A percentile compares a stretch with the other conserved stretches of the same genome.
Conservation (phyloP, 2,113 vertebrate species). For the Tympanuchus pallidicinctus region DNA sequence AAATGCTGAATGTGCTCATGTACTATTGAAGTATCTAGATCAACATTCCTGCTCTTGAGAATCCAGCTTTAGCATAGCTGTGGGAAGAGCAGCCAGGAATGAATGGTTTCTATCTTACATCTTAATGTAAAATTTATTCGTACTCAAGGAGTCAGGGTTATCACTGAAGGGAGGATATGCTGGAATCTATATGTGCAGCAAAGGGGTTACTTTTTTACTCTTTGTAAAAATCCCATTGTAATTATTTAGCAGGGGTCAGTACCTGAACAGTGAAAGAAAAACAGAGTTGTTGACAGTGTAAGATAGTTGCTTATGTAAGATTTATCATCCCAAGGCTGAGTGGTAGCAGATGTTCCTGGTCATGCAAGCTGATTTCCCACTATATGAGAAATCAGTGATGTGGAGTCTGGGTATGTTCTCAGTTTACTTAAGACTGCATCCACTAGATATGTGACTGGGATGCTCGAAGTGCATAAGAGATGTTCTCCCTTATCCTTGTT, state of each 20-base stretch:
- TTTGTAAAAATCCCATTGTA: neutral
- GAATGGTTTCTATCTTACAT: neutral
- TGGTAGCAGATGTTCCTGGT: constrained; percentile 32
- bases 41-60: neutral
- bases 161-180: neutral
- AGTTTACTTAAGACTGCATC: neutral
- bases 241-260: neutral
- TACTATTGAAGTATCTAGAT: neutral
- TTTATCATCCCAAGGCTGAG: neutral
- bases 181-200: neutral
- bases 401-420: constrained; percentile 54
- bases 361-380: neutral
- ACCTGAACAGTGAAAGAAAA: constrained; percentile 6
- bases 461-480: neutral
- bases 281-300: neutral
- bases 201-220: neutral
- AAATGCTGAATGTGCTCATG: neutral
- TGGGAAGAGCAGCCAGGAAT: neutral
- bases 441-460: neutral
- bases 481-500: neutral
- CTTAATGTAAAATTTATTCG: neutral
- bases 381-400: constrained; percentile 39
- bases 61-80: neutral
- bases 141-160: neutral
- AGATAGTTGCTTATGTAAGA: neutral